Evolutionary conservation across 1,140 invertebrate species (phyloP), one percentile per base, ranked within the genome.

Genomic region (Magallana gigas): DNA sequence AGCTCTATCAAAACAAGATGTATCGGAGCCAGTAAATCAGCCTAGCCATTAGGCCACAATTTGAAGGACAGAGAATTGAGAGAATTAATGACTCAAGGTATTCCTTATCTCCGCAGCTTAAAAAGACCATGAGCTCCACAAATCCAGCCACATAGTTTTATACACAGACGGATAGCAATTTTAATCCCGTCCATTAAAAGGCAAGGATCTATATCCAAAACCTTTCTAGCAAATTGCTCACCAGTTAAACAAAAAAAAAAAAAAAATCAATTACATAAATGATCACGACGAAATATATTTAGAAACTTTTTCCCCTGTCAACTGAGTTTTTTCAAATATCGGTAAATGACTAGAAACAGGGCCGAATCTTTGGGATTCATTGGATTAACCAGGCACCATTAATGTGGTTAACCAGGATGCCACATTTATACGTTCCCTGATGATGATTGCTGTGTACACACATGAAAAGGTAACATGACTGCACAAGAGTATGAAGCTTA

Each of bases 221-320:
- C 68, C 68, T 76, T 76, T 76, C 68, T 76, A 12, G 68, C 68
- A 76, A 76, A 76, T 76, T 76, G 68, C 68, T 76, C 68, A 76
- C 18, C 36, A 29, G 68, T 76, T 29, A 76, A 76, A 76, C 68
- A 76, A 76, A 76, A 64, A 76, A 76, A 23, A 76, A 76, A 23
- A 71, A 76, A 64, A 76, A 76, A 76, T 76, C 68, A 76, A 76
- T 76, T 76, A 76, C 68, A 76, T 29, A 76, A 29, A 76, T 76
- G 68, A 76, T 76, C 68, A 76, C 5, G 23, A 23, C 18, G 11
- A 23, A 76, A 76, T 76, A 76, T 29, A 76, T 76, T 29, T 29
- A 36, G 68, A 76, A 29, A 76, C 68, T 76, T 29, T 76, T 29
- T 29, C 68, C 68, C 23, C 68, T 29, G 14, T 76, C 36, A 29